Evolutionary conservation across 2,113 vertebrate genomes (phyloP).

Genomic region (Peromyscus maniculatus): DNA sequence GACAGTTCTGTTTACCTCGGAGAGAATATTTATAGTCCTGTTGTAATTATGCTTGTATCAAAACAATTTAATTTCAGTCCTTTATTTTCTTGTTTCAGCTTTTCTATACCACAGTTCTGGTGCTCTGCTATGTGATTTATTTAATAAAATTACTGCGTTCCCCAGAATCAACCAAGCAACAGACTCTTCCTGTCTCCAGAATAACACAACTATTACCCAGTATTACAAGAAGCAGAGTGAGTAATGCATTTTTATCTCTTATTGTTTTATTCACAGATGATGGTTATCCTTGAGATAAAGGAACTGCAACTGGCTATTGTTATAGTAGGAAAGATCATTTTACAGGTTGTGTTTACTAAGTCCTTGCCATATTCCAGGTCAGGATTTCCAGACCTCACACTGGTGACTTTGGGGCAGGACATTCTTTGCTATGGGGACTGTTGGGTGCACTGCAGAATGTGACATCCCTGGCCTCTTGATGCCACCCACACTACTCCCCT

Average conservation of each 20-base stretch:
- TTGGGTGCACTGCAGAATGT: background rate
- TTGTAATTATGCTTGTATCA: constrained; percentile 35
- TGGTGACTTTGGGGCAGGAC: background rate
- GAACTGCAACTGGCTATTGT: background rate
- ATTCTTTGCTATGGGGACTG: background rate
- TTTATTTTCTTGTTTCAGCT: constrained; percentile 86
- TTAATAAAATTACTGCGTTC: constrained; percentile 93
- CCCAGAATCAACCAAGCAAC: constrained; percentile 89
- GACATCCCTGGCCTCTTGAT: background rate
- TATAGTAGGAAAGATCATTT: constrained; percentile 32
- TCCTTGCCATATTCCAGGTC: background rate
- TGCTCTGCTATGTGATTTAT: constrained; percentile 92
- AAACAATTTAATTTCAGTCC: constrained; percentile 2
- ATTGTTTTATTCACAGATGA: constrained; percentile 47
- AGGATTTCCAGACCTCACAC: constrained; percentile 1
- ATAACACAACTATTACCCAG: constrained; percentile 91
- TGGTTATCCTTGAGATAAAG: background rate
- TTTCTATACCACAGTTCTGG: constrained; percentile 91
- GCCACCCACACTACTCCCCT: background rate
- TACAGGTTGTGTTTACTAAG: background rate
- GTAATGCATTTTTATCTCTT: constrained; percentile 61
- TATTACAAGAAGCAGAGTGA: constrained; percentile 88
- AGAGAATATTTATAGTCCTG: constrained; percentile 37
- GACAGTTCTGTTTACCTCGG: constrained; percentile 22
- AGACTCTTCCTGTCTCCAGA: constrained; percentile 90